Conservation (phyloP, 2,113 vertebrate genomes). For the Nettapus auritus region DNA sequence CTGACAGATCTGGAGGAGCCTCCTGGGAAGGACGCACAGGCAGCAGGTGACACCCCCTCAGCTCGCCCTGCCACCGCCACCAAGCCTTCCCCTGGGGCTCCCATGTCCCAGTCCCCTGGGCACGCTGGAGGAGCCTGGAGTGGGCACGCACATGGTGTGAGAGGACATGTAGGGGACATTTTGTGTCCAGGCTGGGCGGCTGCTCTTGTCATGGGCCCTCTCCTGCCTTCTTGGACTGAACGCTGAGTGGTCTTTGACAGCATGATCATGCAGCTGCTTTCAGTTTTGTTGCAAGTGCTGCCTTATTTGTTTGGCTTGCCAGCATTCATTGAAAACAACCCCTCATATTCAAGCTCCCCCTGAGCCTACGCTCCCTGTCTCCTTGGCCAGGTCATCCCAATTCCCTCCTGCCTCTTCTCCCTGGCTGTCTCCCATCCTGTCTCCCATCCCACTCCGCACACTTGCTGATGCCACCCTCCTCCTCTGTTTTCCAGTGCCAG, state of each 20-base stretch:
- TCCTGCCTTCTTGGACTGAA: neutral
- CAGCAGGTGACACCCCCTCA: neutral
- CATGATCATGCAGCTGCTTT: neutral
- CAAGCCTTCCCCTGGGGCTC: neutral
- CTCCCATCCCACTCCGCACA: neutral
- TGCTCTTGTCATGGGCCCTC: neutral
- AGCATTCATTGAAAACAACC: neutral
- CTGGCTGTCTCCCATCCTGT: neutral
- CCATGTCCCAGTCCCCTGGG: neutral
- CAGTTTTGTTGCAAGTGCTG: neutral
- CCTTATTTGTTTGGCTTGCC: neutral
- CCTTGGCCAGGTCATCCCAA: neutral
- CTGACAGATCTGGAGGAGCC: neutral
- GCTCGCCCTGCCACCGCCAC: rapidly evolving
- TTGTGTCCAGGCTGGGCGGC: no score
- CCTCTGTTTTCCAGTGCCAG: neutral
- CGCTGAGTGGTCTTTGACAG: neutral
- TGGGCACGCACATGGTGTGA: no score
- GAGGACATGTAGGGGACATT: neutral
- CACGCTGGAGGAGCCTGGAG: no score
- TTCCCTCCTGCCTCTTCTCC: neutral
- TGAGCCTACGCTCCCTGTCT: neutral
- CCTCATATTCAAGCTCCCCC: neutral
- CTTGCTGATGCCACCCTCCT: rapidly evolving
- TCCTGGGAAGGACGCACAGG: neutral